Percentiles rank a stretch among this genome's conserved stretches.
Conservation (phyloP, 2,797 vertebrate species). For the Sarcophilus harrisii region DNA sequence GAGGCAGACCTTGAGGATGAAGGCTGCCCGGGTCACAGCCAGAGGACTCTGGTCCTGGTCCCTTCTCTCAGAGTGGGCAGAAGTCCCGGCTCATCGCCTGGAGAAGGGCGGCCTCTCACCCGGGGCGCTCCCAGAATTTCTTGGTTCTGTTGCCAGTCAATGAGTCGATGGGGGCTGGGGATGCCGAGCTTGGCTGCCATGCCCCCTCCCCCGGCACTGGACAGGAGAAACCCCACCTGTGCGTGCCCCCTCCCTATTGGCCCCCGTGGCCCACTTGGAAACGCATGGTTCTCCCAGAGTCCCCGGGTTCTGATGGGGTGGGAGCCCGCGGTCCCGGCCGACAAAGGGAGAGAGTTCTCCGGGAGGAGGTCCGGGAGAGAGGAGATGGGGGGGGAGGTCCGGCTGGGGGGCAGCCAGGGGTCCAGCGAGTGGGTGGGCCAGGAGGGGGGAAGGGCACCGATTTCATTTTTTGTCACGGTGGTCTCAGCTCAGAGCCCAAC, state of each 20-base stretch:
- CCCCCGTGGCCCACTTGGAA: neutral
- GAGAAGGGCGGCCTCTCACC: neutral
- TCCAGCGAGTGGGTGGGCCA: neutral
- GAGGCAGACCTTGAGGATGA: neutral
- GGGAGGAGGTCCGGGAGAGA: neutral
- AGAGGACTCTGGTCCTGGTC: neutral
- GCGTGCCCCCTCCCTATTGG: neutral
- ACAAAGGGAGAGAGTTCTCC: neutral
- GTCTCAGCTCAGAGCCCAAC: neutral
- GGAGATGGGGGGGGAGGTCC: neutral
- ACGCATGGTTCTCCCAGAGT: neutral
- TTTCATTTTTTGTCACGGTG: neutral
- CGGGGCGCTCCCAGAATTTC: neutral
- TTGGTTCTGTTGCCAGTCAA: neutral
- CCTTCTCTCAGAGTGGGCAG: neutral
- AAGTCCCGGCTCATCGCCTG: neutral
- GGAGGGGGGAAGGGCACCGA: no score
- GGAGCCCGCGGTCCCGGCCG: neutral
- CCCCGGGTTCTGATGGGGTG: neutral
- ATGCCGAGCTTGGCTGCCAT: neutral
- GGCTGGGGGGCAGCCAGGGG: neutral
- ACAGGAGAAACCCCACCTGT: neutral
- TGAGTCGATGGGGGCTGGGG: neutral
- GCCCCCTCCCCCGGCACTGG: no score
- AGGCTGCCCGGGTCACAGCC: no score